Percentiles rank a stretch among this genome's conserved stretches.
Evolutionary conservation across 2,113 vertebrate genomes (phyloP).

Genomic region (Corythaeola cristata): DNA sequence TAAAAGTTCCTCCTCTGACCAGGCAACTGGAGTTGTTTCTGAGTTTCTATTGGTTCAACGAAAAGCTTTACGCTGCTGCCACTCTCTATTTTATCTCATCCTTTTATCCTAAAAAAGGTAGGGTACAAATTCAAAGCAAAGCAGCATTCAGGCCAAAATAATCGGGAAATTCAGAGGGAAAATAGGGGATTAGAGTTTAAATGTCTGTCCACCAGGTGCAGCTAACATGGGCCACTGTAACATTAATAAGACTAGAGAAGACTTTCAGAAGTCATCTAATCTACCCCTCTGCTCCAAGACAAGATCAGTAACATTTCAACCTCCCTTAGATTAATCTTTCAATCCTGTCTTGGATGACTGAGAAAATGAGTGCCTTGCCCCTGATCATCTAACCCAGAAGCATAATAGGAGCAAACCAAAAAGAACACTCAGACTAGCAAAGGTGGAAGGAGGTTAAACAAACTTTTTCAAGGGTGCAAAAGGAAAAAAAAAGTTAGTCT

Average conservation of each 20-base stretch:
- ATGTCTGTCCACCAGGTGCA: neutral
- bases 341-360: neutral
- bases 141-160: neutral
- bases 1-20: neutral
- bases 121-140: neutral
- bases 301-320: neutral
- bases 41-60: neutral
- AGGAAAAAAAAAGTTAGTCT: neutral
- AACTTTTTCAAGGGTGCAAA: neutral
- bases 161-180: neutral
- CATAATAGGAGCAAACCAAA: neutral
- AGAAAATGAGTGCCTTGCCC: neutral
- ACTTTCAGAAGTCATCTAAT: neutral
- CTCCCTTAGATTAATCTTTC: neutral
- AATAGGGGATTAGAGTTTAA: neutral
- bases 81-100: neutral
- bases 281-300: neutral
- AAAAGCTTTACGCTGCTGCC: neutral
- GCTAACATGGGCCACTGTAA: neutral
- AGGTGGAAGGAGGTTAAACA: neutral
- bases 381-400: neutral
- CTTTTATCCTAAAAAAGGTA: neutral
- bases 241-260: neutral
- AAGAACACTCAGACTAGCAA: neutral
- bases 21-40: neutral